Evolutionary conservation across 1,140 invertebrate species (phyloP), one percentile per base, ranked within the genome.

Genomic region (Apis laboriosa): DNA sequence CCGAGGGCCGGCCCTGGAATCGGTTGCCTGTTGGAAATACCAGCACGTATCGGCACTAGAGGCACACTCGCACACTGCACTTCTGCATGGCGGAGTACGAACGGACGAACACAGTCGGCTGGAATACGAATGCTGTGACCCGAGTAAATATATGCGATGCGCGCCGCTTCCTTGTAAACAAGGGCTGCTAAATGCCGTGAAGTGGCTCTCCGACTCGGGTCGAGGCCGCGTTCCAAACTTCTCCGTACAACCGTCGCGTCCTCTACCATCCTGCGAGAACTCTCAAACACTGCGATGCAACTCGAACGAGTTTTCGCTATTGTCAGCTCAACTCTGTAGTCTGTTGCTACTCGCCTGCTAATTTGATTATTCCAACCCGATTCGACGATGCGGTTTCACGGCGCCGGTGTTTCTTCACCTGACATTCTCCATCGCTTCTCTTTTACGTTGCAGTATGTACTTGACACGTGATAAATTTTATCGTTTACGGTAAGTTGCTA

Each of bases 41-140:
- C 90, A 86, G 83, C 91, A 91, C 92, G 92, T 90, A 92, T 92
- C 90, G 90, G 88, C 90, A 92, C 91, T 91, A 92, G 92, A 92
- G 70, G 92, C 92, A 92, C 91, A 92, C 90, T 92, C 91, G 91
- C 92, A 92, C 91, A 92, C 84, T 92, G 92, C 91, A 92, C 92
- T 92, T 87, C 81, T 88, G 84, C 80, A 87, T 88, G 90, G 88
- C 76, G 77, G 83, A 80, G 80, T 82, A 84, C 55, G 51, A 63
- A 78, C 86, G 88, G 84, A 92, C 84, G 87, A 73, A 90, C 86
- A 83, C 77, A 71, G 77, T 67, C 74, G 79, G 78, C 55, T 79
- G 78, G 92, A 91, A 92, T 92, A 92, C 92, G 85, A 92, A 92
- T 92, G 90, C 85, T 86, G 85, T 91, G 91, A 92, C 91, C 91